Evolutionary conservation across 2,113 vertebrate species (phyloP).

Genomic region (Antidorcas marsupialis): DNA sequence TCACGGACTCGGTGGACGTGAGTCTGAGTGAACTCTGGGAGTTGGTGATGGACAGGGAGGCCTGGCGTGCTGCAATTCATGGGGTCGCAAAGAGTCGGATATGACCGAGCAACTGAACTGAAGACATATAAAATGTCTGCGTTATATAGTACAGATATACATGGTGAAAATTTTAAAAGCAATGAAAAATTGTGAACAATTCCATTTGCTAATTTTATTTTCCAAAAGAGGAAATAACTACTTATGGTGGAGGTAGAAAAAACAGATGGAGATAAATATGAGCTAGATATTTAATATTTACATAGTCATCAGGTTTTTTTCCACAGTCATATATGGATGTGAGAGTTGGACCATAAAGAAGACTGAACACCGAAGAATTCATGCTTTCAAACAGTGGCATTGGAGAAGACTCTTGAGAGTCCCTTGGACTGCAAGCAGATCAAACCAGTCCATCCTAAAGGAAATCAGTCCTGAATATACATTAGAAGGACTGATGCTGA

Average conservation of each 20-base stretch:
- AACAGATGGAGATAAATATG: background rate
- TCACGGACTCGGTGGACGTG: too few species aligned
- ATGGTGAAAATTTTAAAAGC: background rate
- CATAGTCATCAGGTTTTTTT: background rate
- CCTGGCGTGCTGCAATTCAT: too few species aligned
- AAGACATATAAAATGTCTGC: background rate
- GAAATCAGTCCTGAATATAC: background rate
- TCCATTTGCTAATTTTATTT: background rate
- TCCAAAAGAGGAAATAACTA: background rate
- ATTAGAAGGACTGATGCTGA: background rate
- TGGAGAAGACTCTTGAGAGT: background rate
- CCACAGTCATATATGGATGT: background rate
- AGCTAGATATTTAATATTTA: background rate
- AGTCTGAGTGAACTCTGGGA: too few species aligned
- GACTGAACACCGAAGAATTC: background rate
- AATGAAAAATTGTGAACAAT: background rate
- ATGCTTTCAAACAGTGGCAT: background rate
- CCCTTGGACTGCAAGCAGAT: background rate
- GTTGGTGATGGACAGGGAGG: too few species aligned
- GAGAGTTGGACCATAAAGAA: background rate
- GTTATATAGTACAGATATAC: background rate
- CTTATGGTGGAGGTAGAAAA: background rate
- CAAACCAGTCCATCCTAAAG: background rate
- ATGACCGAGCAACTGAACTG: too few species aligned
- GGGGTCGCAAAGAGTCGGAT: accelerated